Percentiles rank a stretch among this genome's conserved stretches.
These are phyloP conservation scores for Myocastor coypus DNA, from an alignment of 2,113 vertebrate species.

Conservation along the genomic window DNA sequence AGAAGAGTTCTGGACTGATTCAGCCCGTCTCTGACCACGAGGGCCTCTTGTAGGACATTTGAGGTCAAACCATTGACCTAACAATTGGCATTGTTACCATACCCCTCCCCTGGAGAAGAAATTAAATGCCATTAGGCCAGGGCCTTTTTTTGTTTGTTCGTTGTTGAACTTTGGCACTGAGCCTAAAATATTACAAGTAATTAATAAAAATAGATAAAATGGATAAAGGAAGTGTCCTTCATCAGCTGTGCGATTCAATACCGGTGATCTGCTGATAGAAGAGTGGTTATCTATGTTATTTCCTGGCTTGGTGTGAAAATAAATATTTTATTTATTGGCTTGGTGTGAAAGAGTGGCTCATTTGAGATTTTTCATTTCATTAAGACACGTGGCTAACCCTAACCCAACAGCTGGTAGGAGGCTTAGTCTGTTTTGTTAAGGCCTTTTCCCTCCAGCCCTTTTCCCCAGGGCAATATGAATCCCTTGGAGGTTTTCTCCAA, in stretches of 20 bases:
- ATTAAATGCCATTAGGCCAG: neutral
- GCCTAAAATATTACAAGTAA: slow-evolving; percentile 7
- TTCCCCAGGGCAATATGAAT: fast-evolving
- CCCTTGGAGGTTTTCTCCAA: neutral
- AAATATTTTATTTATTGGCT: neutral
- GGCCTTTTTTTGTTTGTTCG: neutral
- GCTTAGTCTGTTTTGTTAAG: neutral
- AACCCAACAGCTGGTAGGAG: neutral
- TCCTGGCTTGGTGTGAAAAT: neutral
- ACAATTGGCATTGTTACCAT: neutral
- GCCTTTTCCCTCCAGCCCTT: neutral
- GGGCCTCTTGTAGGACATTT: neutral
- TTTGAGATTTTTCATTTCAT: slow-evolving; percentile 25
- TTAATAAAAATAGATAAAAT: slow-evolving; percentile 11
- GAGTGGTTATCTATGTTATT: neutral
- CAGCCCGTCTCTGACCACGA: neutral
- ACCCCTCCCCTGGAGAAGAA: neutral
- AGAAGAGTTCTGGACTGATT: neutral
- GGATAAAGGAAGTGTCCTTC: neutral
- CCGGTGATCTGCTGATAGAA: neutral
- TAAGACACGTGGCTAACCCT: neutral
- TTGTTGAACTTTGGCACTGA: neutral
- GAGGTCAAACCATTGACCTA: neutral
- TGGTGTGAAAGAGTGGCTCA: slow-evolving; percentile 4
- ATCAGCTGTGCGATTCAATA: neutral